Conservation (phyloP, 2,888 invertebrate genomes). For the Dendrolimus houi region DNA sequence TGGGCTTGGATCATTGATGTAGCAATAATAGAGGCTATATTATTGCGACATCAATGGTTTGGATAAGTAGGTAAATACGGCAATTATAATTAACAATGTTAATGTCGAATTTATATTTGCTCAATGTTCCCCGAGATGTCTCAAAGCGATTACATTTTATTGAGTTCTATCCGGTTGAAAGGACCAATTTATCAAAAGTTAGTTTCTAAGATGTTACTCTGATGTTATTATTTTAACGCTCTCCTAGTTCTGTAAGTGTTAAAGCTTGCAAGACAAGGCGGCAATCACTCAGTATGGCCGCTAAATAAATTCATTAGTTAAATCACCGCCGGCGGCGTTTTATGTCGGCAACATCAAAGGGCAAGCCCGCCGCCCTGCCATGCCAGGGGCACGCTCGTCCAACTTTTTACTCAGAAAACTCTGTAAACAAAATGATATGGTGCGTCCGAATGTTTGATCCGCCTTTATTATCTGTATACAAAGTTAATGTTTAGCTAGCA, state of each 20-base stretch:
- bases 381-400: conserved; percentile 61
- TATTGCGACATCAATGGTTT: no score
- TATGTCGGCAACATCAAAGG: conserved; percentile 75
- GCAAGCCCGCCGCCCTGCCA: conserved; percentile 51
- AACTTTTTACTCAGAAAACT: conserved; percentile 74
- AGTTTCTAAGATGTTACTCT: no score
- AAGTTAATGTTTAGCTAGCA: conserved; percentile 59
- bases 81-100: no score
- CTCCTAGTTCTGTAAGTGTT: conserved; percentile 10
- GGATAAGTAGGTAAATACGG: no score
- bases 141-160: no score
- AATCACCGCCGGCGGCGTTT: conserved; percentile 75
- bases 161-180: no score
- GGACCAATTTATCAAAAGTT: no score
- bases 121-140: no score
- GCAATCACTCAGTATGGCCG: conserved; percentile 57
- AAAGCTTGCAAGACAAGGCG: conserved; percentile 26
- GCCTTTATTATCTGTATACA: conserved; percentile 70
- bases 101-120: no score
- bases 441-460: conserved; percentile 72
- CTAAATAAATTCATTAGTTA: conserved; percentile 78
- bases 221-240: conserved; percentile 12
- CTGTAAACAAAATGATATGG: conserved; percentile 75
- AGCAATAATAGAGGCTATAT: no score
- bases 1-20: no score